Evolutionary conservation across 2,888 invertebrate genomes (phyloP).

Genomic region (Didymodactylos carnosus): DNA sequence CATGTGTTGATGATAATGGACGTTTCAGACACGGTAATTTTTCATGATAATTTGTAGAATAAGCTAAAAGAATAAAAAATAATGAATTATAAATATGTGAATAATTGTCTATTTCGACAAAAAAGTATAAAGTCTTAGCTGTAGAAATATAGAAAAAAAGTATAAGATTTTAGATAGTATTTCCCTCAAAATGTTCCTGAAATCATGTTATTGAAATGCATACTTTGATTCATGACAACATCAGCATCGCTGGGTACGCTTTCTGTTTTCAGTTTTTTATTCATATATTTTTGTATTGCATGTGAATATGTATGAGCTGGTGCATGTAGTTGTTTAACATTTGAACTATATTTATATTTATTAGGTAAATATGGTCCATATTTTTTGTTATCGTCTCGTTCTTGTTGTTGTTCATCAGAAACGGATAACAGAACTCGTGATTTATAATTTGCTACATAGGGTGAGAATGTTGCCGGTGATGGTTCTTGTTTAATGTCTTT

Average conservation of each 20-base stretch:
- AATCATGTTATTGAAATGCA: too few relatives aligned
- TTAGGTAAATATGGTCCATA: background rate
- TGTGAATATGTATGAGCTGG: background rate
- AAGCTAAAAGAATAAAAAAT: background rate
- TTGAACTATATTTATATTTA: background rate
- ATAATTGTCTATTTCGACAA: too few relatives aligned
- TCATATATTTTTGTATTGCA: background rate
- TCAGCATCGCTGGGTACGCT: too few relatives aligned
- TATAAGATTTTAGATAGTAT: too few relatives aligned
- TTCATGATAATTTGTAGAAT: background rate
- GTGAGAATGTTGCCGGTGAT: background rate
- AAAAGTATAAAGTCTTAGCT: too few relatives aligned
- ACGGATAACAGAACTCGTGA: background rate
- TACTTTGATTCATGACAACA: too few relatives aligned
- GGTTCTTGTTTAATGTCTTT: background rate
- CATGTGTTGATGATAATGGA: background rate
- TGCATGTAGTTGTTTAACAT: background rate
- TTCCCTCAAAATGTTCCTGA: too few relatives aligned
- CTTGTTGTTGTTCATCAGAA: background rate
- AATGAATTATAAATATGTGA: too few relatives aligned
- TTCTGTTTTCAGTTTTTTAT: background rate
- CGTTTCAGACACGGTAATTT: background rate
- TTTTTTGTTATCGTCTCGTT: too few relatives aligned
- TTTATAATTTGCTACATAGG: background rate
- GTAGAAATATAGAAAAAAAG: too few relatives aligned